These are phyloP conservation scores for Xerus inauris DNA, from an alignment of 2,113 vertebrate genomes.

Conservation along the genomic window DNA sequence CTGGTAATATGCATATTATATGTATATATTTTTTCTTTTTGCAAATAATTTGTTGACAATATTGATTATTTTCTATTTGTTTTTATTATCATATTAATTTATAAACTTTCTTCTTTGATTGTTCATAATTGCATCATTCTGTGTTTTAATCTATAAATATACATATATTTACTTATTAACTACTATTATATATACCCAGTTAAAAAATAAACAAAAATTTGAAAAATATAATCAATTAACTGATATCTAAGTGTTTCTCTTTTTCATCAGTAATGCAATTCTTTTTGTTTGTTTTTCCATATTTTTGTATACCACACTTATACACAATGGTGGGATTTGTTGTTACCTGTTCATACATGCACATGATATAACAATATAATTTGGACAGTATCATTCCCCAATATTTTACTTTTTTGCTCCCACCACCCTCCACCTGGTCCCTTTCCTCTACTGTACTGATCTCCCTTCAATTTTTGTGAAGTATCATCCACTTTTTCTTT, in stretches of 20 bases:
- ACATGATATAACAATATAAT: too few relatives aligned
- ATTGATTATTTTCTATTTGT: not conserved
- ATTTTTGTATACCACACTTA: too few relatives aligned
- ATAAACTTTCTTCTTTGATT: not conserved
- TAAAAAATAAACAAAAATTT: not conserved
- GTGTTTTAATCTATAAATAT: not conserved
- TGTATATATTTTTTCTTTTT: not conserved
- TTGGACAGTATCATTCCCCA: too few relatives aligned
- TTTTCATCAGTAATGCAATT: not conserved
- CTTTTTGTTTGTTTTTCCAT: too few relatives aligned
- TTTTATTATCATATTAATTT: not conserved
- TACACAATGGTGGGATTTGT: too few relatives aligned
- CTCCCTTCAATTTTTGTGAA: too few relatives aligned
- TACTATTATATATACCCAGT: not conserved
- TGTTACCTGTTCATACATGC: too few relatives aligned
- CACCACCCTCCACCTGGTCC: too few relatives aligned
- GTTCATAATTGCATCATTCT: not conserved
- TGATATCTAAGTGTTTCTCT: not conserved
- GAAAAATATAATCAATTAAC: not conserved
- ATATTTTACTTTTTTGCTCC: too few relatives aligned
- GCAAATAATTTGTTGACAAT: not conserved
- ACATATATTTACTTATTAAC: not conserved
- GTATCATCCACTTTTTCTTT: too few relatives aligned
- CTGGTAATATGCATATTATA: fast-evolving
- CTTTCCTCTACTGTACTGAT: too few relatives aligned